phyloP scores from a whole-genome alignment of 2,888 invertebrate species.

The Polydrusus pterygomalis region DNA sequence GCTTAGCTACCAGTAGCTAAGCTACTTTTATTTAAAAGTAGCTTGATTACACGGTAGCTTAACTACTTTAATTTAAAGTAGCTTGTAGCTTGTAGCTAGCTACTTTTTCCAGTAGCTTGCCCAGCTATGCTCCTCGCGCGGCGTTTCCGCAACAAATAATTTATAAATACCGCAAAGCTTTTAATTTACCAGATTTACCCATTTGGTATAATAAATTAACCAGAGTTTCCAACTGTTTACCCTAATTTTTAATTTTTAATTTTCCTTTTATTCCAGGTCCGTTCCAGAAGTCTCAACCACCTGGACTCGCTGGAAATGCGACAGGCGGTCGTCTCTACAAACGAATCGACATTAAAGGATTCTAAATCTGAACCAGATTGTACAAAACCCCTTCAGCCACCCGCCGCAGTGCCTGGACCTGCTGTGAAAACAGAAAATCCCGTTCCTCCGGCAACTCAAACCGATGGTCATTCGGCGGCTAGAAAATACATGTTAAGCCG shows the following conservation, averaged over 20 bases:
- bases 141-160: too few species aligned
- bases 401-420: constrained; percentile 57
- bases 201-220: too few species aligned
- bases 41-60: too few species aligned
- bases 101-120: too few species aligned
- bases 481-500: constrained; percentile 76
- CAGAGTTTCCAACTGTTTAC: too few species aligned
- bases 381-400: constrained; percentile 67
- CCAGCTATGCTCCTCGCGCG: too few species aligned
- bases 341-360: constrained; percentile 67
- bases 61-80: too few species aligned
- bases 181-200: too few species aligned
- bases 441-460: constrained; percentile 63
- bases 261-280: constrained; percentile 75
- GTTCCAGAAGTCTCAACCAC: constrained; percentile 83
- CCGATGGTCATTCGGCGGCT: constrained; percentile 42
- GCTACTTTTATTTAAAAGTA: too few species aligned
- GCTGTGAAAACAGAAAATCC: constrained; percentile 65
- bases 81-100: too few species aligned
- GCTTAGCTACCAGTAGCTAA: too few species aligned
- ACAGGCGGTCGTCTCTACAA: constrained; percentile 66
- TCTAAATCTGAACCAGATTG: constrained; percentile 71
- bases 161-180: too few species aligned
- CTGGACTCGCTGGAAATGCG: constrained; percentile 79
- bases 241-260: neutral